A percentile compares a stretch with the other conserved stretches of the same genome.
phyloP scores from a whole-genome alignment of 2,888 invertebrate genomes.

The Drosophila barbarae region DNA sequence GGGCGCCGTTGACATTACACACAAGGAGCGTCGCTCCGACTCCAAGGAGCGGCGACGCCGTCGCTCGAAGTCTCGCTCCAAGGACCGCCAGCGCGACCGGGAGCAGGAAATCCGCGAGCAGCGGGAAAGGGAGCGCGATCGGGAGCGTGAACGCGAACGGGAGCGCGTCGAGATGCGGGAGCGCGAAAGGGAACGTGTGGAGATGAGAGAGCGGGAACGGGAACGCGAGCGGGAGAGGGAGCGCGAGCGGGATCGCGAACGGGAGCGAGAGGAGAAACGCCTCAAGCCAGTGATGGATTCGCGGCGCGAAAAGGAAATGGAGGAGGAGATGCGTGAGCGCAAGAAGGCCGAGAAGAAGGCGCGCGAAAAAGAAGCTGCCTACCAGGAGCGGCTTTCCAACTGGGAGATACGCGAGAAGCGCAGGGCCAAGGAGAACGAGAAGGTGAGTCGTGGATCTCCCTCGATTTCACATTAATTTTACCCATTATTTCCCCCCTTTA shows the following conservation, averaged over 20 bases:
- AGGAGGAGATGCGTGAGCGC: conserved; percentile 94
- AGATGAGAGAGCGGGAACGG: conserved; percentile 50
- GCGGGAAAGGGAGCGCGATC: conserved; percentile 77
- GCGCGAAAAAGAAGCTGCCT: conserved; percentile 96
- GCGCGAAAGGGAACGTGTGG: conserved; percentile 48
- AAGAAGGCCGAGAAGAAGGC: conserved; percentile 94
- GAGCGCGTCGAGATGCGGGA: conserved; percentile 50
- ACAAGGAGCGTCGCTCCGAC: conserved; percentile 65
- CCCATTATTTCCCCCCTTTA: conserved; percentile 10
- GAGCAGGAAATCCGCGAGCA: conserved; percentile 82
- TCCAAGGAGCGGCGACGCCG: conserved; percentile 60
- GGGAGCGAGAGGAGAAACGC: conserved; percentile 79
- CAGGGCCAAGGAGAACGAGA: conserved; percentile 93
- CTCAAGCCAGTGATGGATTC: conserved; percentile 83
- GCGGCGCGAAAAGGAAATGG: conserved; percentile 89
- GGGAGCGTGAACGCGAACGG: conserved; percentile 81
- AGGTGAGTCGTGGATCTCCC: conserved; percentile 72
- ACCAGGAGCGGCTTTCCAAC: conserved; percentile 88
- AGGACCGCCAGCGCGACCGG: conserved; percentile 82
- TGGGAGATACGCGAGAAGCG: conserved; percentile 96
- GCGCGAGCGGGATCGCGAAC: conserved; percentile 50
- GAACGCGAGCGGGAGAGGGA: conserved; percentile 54
- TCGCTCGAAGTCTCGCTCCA: conserved; percentile 78
- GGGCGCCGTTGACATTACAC: conserved; percentile 68
- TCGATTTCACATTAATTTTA: too few relatives aligned